Conservation (phyloP, 2,113 vertebrate species). For the Thymallus thymallus region DNA sequence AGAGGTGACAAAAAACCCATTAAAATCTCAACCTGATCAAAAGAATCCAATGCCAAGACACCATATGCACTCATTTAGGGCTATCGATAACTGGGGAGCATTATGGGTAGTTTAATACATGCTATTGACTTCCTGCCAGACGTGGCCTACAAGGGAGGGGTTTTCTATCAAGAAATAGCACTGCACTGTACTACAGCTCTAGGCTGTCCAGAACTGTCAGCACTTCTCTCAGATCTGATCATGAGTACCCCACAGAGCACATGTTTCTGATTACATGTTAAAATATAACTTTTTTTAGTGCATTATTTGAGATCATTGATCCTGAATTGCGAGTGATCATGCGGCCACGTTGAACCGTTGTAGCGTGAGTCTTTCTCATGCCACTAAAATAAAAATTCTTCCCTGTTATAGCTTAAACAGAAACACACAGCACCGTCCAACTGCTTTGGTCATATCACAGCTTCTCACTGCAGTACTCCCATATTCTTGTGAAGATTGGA, state of each 20-base stretch:
- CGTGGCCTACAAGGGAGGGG: slow-evolving; percentile 71
- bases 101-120: slow-evolving; percentile 67
- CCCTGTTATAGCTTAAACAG: neutral
- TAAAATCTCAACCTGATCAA: slow-evolving; percentile 75
- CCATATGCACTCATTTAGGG: slow-evolving; percentile 77
- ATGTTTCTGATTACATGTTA: slow-evolving; percentile 55
- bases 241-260: slow-evolving; percentile 39
- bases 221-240: slow-evolving; percentile 39
- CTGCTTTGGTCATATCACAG: neutral
- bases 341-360: slow-evolving; percentile 35
- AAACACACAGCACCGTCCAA: slow-evolving; percentile 9
- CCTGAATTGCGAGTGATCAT: slow-evolving; percentile 55
- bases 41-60: slow-evolving; percentile 61
- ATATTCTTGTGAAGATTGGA: slow-evolving; percentile 19
- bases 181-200: slow-evolving; percentile 52
- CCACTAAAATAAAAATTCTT: slow-evolving; percentile 44
- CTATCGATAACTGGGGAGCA: slow-evolving; percentile 74
- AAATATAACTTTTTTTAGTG: slow-evolving; percentile 32
- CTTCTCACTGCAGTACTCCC: neutral
- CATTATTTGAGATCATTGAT: slow-evolving; percentile 56
- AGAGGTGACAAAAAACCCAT: slow-evolving; percentile 72
- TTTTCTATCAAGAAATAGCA: slow-evolving; percentile 63
- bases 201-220: slow-evolving; percentile 52
- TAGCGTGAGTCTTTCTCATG: slow-evolving; percentile 33
- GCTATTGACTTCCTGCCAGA: slow-evolving; percentile 79